Base-by-base conservation (phyloP, 2,113 vertebrate species). In the Embiotoca jacksoni region DNA sequence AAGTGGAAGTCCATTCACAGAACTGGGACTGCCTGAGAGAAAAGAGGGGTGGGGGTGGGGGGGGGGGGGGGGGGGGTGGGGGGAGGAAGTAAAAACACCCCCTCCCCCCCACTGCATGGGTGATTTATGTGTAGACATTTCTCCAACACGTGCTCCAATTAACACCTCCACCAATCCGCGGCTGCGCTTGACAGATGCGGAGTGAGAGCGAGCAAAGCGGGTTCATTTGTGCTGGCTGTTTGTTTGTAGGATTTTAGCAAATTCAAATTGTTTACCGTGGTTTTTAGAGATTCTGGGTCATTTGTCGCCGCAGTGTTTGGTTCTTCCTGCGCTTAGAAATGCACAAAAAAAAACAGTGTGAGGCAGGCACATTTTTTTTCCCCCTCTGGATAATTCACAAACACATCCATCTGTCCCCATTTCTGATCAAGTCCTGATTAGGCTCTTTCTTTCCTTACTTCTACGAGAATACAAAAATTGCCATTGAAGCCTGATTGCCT, bases 81-180 rank as follows among this genome's bases (percentile, higher is more conserved):
- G 37, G 41, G 15, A 7, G 66, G 64, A 5, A 55, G 78, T 68
- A 16, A 69, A 77, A 84, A 61, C 33, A 58, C 39, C 71, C 66
- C 77, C 63, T 6, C 0, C 56, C 57, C 57, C 61, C 65, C n/a
- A 3, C n/a, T 1, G 9, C 4, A 16, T 1, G 2, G 56, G 71
- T 87, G 78, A 92, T 91, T 93, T 87, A 91, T 87, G 63, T 67
- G 69, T 82, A 72, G 80, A 86, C 76, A 81, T 88, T 78, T 80
- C 80, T 72, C 79, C 74, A 23, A 78, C 87, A 82, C 55, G 15
- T 84, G 67, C 82, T 83, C 74, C 88, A 85, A 85, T 91, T 89
- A 90, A 78, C 90, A 85, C 84, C 67, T 78, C 56, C 79, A 30
- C 76, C 84, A 72, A 62, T 78, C 82, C 39, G 16, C 3, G 65